Evolutionary conservation across 2,888 invertebrate genomes (phyloP), one percentile per base, ranked within the genome.

Genomic region (Papilio demoleus): DNA sequence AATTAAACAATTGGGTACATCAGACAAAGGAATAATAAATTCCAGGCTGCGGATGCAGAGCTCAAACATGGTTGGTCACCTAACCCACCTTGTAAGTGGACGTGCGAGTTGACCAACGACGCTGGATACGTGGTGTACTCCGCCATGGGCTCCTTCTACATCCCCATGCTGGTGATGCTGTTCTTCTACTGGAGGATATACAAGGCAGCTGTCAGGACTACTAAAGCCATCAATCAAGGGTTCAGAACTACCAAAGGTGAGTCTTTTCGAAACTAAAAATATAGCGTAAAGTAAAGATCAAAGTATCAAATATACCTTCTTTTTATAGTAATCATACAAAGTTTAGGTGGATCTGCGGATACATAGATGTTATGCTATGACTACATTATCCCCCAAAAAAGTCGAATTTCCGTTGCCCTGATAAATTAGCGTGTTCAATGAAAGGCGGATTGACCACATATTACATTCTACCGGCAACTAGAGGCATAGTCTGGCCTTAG

Each of bases 101-200:
- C 96, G 75, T 98, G 98, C 83, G 97, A 97, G 86, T 94, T 98
- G 74, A 98, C 97, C 81, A 97, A 97, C 90, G 98, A 98, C 85
- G 96, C 97, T 59, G 98, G 98, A 65, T 99, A 99, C 93, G 98
- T 99, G 67, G 96, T 99, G 67, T 99, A 99, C 92, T 98, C 98
- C 4, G 99, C 99, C 0, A 94, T 99, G 27, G 99, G 99, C n/a
- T 98, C 98, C 73, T 99, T 99, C 94, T 99, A 97, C 92, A 96
- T 99, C 80, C 99, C 99, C 47, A 98, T 98, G 98, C 95, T 98
- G 79, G 97, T 99, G 76, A 99, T 99, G 97, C 94, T 98, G 79
- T 99, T 98, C 94, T 99, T 99, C 94, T 99, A 99, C 88, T 98
- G 98, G 97, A 94, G 97, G 77, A 99, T 99, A 78, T 99, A 99